phyloP scores from a whole-genome alignment of 2,797 vertebrate species.

The Eulemur mongoz region DNA sequence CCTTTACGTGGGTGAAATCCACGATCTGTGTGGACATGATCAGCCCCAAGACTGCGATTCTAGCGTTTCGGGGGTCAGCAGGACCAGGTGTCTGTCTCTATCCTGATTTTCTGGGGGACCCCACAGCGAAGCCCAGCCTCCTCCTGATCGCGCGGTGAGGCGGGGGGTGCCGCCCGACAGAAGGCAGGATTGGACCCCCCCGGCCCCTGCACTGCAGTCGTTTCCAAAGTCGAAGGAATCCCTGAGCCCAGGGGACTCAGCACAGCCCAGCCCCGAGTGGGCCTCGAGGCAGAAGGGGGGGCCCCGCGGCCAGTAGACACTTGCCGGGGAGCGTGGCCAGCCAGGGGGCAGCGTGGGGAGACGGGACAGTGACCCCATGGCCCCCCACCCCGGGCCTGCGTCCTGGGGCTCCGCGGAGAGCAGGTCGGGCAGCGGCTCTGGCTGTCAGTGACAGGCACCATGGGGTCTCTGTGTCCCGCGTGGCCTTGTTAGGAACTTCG shows the following conservation, averaged over 20 bases:
- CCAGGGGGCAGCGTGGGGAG: not conserved
- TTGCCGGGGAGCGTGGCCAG: too few species aligned
- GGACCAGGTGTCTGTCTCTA: not conserved
- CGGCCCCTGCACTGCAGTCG: fast-evolving
- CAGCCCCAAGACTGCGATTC: not conserved
- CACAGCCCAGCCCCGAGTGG: not conserved
- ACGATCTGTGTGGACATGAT: fast-evolving
- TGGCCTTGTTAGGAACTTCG: not conserved
- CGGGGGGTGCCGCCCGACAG: not conserved
- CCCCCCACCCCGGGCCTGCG: not conserved
- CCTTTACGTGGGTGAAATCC: not conserved
- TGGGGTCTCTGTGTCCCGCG: not conserved
- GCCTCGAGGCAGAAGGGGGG: not conserved
- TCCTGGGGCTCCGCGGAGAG: fast-evolving
- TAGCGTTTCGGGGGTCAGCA: not conserved
- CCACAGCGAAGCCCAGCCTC: not conserved
- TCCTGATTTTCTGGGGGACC: not conserved
- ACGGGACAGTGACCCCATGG: not conserved
- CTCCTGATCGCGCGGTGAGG: not conserved
- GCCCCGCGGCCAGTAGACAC: not conserved
- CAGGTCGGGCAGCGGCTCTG: fast-evolving
- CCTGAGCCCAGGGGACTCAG: not conserved
- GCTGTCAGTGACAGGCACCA: not conserved
- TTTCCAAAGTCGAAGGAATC: not conserved
- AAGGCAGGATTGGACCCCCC: not conserved